Evolutionary conservation across 2,113 vertebrate genomes (phyloP), one percentile per base, ranked within the genome.

Genomic region (Rhipidura dahli): DNA sequence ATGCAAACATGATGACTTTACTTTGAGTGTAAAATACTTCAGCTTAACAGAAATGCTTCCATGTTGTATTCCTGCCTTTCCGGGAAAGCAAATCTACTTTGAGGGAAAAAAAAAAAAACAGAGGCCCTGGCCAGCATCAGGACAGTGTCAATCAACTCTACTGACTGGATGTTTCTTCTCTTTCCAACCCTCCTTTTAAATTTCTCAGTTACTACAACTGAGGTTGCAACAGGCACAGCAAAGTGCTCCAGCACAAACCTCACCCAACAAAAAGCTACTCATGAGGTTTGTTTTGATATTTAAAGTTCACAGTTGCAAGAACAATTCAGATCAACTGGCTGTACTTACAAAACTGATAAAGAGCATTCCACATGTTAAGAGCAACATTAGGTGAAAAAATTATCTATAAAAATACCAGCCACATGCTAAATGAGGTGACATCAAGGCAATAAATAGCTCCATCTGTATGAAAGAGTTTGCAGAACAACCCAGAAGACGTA

Each of bases 401-500:
- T 89, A 84, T 89, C 94, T 96, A 94, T 94, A 94, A 96, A 96
- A 96, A 96, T 95, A 95, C 94, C 94, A 93, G 92, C 69, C 93
- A 78, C 94, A 82, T 96, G 86, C 80, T 94, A 92, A 95, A 96
- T 92, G 96, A 96, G 88, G 94, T 97, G 95, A 96, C 93, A 96
- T 96, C 96, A 92, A 90, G 90, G 90, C 94, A 95, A 96, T 94
- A 96, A 97, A 96, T 69, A 96, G 86, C 93, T 96, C 92, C 93
- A 95, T 96, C 94, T 96, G 96, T 59, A 96, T 35, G 69, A 96
- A 94, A 90, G 82, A 80, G 71, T 87, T 61, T 88, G 93, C 18
- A 63, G 83, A 94, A 90, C 87, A 96, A 86, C 71, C 44, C 83
- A 93, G 83, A 95, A 91, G 64, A 96, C 60, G 19, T 83, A 83